Evolutionary conservation across 2,797 vertebrate species (phyloP).

Genomic region (Gymnothorax reevesii): DNA sequence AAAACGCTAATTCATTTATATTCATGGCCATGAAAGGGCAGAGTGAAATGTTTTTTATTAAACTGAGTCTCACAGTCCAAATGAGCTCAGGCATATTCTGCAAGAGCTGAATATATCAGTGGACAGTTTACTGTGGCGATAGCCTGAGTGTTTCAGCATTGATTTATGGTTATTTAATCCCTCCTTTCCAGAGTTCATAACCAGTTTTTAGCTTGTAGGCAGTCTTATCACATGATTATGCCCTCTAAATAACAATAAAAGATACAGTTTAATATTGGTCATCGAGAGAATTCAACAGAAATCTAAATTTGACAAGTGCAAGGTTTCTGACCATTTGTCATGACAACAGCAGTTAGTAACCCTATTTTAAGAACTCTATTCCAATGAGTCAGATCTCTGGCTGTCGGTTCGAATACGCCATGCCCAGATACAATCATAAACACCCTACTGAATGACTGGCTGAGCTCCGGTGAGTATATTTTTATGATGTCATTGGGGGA

Average conservation of each 20-base stretch:
- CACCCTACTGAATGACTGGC: not conserved
- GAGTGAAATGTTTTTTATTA: too few relatives aligned
- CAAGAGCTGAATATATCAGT: too few relatives aligned
- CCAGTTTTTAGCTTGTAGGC: not conserved
- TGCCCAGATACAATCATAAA: not conserved
- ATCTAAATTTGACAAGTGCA: not conserved
- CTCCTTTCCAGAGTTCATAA: not conserved
- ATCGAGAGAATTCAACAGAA: not conserved
- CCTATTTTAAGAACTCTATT: not conserved
- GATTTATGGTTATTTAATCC: not conserved
- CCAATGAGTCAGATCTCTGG: not conserved
- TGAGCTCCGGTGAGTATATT: not conserved
- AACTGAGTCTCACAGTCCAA: too few relatives aligned
- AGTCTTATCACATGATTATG: not conserved
- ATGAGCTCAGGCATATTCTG: too few relatives aligned
- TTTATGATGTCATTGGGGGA: not conserved
- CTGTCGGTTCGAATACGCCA: not conserved
- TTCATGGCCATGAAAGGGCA: not conserved
- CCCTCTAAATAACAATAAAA: not conserved
- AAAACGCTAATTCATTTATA: not conserved
- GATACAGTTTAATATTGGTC: not conserved
- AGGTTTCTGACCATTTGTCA: not conserved
- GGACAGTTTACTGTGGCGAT: too few relatives aligned
- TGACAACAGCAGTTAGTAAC: not conserved
- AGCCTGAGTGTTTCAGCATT: not conserved